Evolutionary conservation across 2,113 vertebrate genomes (phyloP), one percentile per base, ranked within the genome.

Genomic region (Megaleporinus macrocephalus): DNA sequence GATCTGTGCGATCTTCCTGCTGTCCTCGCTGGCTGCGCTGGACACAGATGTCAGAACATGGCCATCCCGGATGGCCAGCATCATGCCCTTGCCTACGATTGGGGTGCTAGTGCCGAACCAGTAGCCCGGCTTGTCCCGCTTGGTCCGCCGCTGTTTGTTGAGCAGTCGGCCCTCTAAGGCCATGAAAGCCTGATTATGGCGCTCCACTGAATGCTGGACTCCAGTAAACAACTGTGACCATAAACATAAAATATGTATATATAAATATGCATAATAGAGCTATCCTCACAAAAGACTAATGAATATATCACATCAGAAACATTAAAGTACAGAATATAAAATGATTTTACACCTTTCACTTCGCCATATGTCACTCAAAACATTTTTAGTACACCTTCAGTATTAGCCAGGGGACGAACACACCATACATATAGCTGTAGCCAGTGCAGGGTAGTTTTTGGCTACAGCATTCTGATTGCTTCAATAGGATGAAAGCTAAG

Each of bases 101-200:
- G 96, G 95, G 12, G 91, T 93, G 74, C 89, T 93, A 9, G 95
- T 95, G 41, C 96, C 95, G 0, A 97, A 97, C 96, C 96, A 96
- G 92, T 95, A 95, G 41, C 96, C 96, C 9, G 95, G 94, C 88
- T 95, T 96, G 79, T 96, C 95, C 73, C 93, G 94, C 61, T 94
- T 91, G 83, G 7, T 89, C 1, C 95, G 93, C 76, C 95, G 85
- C 69, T 91, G 90, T 87, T 96, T 97, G 26, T 94, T 91, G 57
- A 97, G 96, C 61, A 95, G 90, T 86, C 94, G 93, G 33, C 96
- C 96, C 84, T 96, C 96, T n/a, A 97, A 93, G 3, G 95, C 95
- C 95, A 97, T 91, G 89, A 97, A 97, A 66, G 95, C 96, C 86
- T 96, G 95, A 79, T 95, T 97, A 83, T 96, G 96, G 68, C 96